These are phyloP conservation scores for Gryllus bimaculatus DNA, from an alignment of 1,140 invertebrate species.

Conservation along the genomic window DNA sequence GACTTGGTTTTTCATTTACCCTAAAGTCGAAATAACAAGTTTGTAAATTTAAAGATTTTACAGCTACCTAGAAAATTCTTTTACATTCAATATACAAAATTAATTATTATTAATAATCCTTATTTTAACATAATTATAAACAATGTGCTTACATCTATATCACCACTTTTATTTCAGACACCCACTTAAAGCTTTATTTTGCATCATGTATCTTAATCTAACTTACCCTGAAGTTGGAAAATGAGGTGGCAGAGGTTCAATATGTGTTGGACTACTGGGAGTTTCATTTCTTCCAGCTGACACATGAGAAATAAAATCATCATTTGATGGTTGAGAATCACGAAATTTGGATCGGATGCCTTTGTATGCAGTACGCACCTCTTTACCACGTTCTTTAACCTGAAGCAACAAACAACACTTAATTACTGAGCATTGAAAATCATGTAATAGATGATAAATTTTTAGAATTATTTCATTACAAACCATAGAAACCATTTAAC, in stretches of 20 bases:
- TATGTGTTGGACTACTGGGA: constrained; percentile 34
- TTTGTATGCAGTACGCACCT: constrained; percentile 62
- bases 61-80: background rate
- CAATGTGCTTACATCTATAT: background rate
- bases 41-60: background rate
- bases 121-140: background rate
- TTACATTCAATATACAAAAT: background rate
- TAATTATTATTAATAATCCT: background rate
- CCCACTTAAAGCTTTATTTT: background rate
- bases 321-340: constrained; percentile 40
- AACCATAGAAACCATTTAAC: background rate
- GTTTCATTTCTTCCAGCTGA: constrained; percentile 39
- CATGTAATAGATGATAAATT: background rate
- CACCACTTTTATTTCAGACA: background rate
- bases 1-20: constrained; percentile 34
- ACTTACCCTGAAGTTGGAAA: constrained; percentile 34
- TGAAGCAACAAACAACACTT: constrained; percentile 28
- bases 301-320: constrained; percentile 54
- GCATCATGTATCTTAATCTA: too few relatives aligned
- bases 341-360: constrained; percentile 54
- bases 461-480: background rate
- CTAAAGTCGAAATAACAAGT: constrained; percentile 28
- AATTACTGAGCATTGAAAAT: background rate
- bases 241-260: constrained; percentile 39
- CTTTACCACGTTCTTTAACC: constrained; percentile 68